These are phyloP conservation scores for Botia almorhae DNA, from an alignment of 2,797 vertebrate genomes.

Conservation along the genomic window DNA sequence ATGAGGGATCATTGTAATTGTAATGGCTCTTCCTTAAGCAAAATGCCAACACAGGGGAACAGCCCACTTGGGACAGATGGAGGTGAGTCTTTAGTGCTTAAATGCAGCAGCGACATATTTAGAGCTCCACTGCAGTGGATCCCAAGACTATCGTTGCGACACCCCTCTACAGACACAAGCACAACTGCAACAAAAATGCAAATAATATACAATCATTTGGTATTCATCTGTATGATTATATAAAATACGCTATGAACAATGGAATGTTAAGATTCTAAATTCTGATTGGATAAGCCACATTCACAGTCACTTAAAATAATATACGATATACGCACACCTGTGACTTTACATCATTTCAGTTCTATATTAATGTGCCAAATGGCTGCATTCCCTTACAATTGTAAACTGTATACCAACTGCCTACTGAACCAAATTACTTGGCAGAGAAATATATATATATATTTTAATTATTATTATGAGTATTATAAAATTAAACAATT, in stretches of 20 bases:
- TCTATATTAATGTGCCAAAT: not conserved
- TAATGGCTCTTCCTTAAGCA: slow-evolving; percentile 48
- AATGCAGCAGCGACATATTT: not conserved
- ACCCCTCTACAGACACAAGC: not conserved
- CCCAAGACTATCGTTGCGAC: not conserved
- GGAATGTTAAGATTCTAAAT: not conserved
- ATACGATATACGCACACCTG: too few relatives aligned
- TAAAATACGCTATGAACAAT: too few relatives aligned
- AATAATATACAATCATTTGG: not conserved
- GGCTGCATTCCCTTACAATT: not conserved
- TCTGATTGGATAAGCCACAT: too few relatives aligned
- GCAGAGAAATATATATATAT: not conserved
- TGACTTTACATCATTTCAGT: not conserved
- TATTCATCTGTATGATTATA: not conserved
- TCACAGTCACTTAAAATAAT: too few relatives aligned
- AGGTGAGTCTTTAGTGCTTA: slow-evolving; percentile 16
- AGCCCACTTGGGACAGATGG: slow-evolving; percentile 63
- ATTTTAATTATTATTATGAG: not conserved
- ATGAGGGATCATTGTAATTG: slow-evolving; percentile 64
- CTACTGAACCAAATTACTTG: not conserved
- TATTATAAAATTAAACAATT: not conserved
- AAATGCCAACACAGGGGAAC: slow-evolving; percentile 62
- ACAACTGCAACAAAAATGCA: not conserved
- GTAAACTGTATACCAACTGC: not conserved
- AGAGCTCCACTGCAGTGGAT: not conserved